Evolutionary conservation across 2,797 vertebrate species (phyloP).

Genomic region (Naso thynnoides): DNA sequence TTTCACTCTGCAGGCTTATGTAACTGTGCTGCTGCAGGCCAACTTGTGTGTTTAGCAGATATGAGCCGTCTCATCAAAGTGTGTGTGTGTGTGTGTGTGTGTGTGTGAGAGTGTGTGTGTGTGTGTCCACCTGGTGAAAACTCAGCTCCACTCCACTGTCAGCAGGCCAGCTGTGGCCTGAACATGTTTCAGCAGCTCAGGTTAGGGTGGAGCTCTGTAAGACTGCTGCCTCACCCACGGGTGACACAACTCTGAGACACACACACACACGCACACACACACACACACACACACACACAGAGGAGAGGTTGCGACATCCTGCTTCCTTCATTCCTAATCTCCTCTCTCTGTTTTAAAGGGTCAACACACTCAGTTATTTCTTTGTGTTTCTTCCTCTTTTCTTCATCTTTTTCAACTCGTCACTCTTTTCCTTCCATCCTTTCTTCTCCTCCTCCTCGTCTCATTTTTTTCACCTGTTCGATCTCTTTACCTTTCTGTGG

Average conservation of each 20-base stretch:
- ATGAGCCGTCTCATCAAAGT: background rate
- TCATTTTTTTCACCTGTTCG: background rate
- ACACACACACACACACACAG: too few species aligned
- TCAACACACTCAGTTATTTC: constrained; percentile 21
- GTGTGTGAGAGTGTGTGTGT: constrained; percentile 1
- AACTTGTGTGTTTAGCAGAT: constrained; percentile 16
- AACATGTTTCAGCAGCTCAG: constrained; percentile 55
- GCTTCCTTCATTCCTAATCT: constrained; percentile 28
- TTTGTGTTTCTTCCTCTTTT: background rate
- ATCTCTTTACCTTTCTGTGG: background rate
- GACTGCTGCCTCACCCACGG: constrained; percentile 41
- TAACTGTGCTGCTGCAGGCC: background rate
- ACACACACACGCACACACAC: background rate
- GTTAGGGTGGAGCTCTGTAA: constrained; percentile 43
- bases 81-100: constrained; percentile 18
- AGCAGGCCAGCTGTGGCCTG: constrained; percentile 25
- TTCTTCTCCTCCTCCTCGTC: background rate
- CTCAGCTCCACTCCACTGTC: too few species aligned
- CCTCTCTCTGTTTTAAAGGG: background rate
- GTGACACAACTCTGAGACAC: constrained; percentile 40
- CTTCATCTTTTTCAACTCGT: background rate
- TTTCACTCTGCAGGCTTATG: background rate
- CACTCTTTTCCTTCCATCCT: background rate
- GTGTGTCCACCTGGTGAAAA: constrained; percentile 32
- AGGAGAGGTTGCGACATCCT: constrained; percentile 39